A percentile compares a stretch with the other conserved stretches of the same genome.
phyloP scores from a whole-genome alignment of 2,797 vertebrate genomes.

The Spinibarbus caldwelli region DNA sequence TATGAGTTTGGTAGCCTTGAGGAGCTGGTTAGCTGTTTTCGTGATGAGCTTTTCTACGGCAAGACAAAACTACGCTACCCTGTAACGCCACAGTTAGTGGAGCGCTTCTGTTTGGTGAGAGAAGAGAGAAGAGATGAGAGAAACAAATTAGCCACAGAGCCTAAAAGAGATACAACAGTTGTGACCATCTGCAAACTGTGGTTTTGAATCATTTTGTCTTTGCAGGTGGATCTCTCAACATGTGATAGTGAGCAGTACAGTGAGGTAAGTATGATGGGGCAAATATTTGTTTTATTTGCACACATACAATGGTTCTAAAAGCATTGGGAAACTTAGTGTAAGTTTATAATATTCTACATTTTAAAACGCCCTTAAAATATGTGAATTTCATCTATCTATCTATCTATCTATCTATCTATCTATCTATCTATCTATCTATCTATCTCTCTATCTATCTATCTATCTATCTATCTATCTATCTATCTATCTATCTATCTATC shows the following conservation, averaged over 20 bases:
- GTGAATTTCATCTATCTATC: background rate
- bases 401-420: too few relatives aligned
- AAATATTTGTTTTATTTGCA: background rate
- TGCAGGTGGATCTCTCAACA: background rate
- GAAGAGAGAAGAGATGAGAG: background rate
- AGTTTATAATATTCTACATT: too few relatives aligned
- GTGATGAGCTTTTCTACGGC: slow-evolving; percentile 89
- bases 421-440: too few relatives aligned
- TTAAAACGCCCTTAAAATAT: background rate
- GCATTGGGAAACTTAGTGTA: background rate
- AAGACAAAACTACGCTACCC: slow-evolving; percentile 95
- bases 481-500: rapidly evolving
- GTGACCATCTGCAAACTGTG: background rate
- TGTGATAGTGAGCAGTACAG: background rate
- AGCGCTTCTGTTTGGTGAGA: slow-evolving; percentile 85
- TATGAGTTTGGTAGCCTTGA: slow-evolving; percentile 95
- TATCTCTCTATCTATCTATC: too few relatives aligned
- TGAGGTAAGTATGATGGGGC: background rate
- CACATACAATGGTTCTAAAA: background rate
- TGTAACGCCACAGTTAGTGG: slow-evolving; percentile 88
- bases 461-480: too few relatives aligned
- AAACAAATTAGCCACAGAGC: background rate
- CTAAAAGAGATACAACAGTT: background rate
- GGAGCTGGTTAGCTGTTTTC: slow-evolving; percentile 91
- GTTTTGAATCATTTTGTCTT: background rate